Conservation (phyloP, 1,140 invertebrate species). For the Antheraea mylitta region DNA sequence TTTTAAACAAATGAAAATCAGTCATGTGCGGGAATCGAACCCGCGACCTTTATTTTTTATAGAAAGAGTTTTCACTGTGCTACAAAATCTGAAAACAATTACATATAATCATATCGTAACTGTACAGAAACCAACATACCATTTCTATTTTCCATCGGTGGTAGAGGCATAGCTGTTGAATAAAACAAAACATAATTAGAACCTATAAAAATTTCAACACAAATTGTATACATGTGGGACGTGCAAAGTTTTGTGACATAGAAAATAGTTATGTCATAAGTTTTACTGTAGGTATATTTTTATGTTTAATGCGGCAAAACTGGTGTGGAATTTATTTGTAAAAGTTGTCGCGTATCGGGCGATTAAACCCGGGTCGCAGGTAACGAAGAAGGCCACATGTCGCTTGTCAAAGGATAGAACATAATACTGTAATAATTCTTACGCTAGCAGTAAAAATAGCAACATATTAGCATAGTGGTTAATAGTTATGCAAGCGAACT, state of each 20-base stretch:
- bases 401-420: neutral
- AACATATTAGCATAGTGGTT: neutral
- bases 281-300: neutral
- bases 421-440: neutral
- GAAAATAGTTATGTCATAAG: neutral
- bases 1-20: no score
- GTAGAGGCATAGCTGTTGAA: conserved; percentile 58
- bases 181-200: conserved; percentile 17
- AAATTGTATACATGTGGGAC: neutral
- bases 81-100: no score
- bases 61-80: no score
- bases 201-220: conserved; percentile 7
- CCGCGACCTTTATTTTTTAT: no score
- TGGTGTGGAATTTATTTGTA: neutral
- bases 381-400: conserved; percentile 9
- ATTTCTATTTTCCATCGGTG: conserved; percentile 63
- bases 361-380: neutral
- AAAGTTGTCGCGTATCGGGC: conserved; percentile 1
- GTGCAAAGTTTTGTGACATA: conserved; percentile 3
- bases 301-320: neutral
- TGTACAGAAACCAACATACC: conserved; percentile 40
- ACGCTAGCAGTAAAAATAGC: neutral
- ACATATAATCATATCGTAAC: neutral
- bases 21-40: no score
- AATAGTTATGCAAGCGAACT: neutral